These are phyloP conservation scores for Umimayanthus chanpuru DNA, from an alignment of 92 coral and sea anemone genomes.

Conservation along the genomic window DNA sequence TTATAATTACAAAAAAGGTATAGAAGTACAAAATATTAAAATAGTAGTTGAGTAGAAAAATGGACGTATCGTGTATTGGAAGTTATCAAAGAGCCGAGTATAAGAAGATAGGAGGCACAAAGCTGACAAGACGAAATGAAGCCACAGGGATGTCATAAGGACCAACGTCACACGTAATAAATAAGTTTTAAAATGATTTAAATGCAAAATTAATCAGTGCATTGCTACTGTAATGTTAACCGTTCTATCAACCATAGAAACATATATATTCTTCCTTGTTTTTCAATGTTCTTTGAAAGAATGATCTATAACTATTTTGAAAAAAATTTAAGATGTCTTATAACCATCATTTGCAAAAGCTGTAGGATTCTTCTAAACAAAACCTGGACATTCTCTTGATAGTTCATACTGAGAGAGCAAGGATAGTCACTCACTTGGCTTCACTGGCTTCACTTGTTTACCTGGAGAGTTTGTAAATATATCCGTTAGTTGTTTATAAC, in stretches of 20 bases:
- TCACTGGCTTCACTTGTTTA: conserved; percentile 6
- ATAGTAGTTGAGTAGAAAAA: no score
- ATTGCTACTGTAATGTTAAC: no score
- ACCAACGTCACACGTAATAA: not conserved
- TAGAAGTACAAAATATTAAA: no score
- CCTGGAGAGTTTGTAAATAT: not conserved
- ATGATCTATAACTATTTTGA: no score
- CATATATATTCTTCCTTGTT: no score
- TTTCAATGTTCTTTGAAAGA: no score
- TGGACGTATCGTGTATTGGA: no score
- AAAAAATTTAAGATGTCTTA: not conserved
- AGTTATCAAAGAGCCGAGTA: no score
- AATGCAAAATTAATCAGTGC: no score
- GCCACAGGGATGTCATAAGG: not conserved
- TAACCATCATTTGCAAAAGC: not conserved
- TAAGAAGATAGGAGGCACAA: not conserved
- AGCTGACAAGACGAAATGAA: not conserved
- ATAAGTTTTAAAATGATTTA: no score
- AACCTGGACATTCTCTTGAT: not conserved
- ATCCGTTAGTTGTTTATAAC: not conserved
- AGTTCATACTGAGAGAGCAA: not conserved
- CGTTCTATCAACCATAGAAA: no score
- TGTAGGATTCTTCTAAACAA: not conserved
- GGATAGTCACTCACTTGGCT: not conserved
- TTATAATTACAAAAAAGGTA: no score